Evolutionary conservation across 2,797 vertebrate genomes (phyloP).

Genomic region (Ctenochaetus hawaiiensis): DNA sequence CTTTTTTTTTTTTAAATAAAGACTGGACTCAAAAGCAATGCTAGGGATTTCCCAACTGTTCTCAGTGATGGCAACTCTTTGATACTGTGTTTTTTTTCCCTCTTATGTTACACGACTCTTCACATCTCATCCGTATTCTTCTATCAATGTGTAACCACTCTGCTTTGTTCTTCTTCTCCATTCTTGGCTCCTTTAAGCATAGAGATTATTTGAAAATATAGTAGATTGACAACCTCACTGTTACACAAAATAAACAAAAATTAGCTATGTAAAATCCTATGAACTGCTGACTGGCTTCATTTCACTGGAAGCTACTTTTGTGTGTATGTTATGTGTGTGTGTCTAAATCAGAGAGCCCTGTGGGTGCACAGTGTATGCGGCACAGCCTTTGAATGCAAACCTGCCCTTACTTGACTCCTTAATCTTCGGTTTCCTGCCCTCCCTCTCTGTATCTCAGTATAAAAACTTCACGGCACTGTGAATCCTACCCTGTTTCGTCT

Average conservation of each 20-base stretch:
- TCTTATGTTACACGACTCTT: conserved; percentile 31
- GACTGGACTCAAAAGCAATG: conserved; percentile 16
- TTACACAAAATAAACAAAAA: conserved; percentile 51
- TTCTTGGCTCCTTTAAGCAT: conserved; percentile 13
- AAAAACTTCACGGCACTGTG: conserved; percentile 77
- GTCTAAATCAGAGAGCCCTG: conserved; percentile 39
- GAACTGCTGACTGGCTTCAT: conserved; percentile 41
- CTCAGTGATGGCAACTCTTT: conserved; percentile 30
- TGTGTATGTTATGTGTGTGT: not conserved
- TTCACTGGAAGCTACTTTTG: conserved; percentile 38
- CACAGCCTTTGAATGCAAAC: conserved; percentile 66
- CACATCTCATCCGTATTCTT: conserved; percentile 17
- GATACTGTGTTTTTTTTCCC: not conserved
- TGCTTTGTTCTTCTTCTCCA: conserved; percentile 37
- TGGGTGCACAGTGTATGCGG: conserved; percentile 46
- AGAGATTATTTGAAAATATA: conserved; percentile 31
- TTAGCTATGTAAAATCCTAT: conserved; percentile 35
- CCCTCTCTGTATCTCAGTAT: conserved; percentile 72
- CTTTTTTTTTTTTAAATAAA: conserved; percentile 19
- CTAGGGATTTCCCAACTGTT: conserved; percentile 50
- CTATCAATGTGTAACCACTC: conserved; percentile 54
- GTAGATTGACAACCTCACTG: conserved; percentile 17
- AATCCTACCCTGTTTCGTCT: conserved; percentile 66
- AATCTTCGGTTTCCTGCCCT: conserved; percentile 86
- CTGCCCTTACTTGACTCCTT: conserved; percentile 85